These are phyloP conservation scores for Trichogramma dendrolimi DNA, from an alignment of 2,888 invertebrate genomes.

Conservation along the genomic window DNA sequence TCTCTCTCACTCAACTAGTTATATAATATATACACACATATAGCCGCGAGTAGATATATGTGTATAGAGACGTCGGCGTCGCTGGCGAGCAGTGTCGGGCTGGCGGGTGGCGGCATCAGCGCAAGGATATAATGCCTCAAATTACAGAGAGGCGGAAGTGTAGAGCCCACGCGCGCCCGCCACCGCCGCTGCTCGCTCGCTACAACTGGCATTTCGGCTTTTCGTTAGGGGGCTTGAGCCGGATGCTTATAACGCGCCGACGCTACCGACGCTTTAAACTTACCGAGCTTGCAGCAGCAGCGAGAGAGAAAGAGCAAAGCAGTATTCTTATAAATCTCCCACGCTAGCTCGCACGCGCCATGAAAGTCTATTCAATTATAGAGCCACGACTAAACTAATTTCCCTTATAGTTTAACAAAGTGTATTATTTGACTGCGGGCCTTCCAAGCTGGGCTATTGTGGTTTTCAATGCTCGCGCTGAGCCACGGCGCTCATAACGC, in stretches of 20 bases:
- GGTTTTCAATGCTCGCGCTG: no score
- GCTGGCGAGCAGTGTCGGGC: constrained; percentile 1
- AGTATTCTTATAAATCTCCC: background rate
- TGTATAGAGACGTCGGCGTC: constrained; percentile 27
- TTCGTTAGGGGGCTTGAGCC: background rate
- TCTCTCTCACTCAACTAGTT: constrained; percentile 2
- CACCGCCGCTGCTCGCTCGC: no score
- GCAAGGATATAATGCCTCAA: constrained; percentile 18
- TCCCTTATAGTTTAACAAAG: no score
- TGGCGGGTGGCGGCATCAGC: no score
- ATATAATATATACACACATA: constrained; percentile 3
- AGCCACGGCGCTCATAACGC: no score
- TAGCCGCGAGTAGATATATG: constrained; percentile 22
- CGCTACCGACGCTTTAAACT: background rate
- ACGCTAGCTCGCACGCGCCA: background rate
- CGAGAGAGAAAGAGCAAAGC: no score
- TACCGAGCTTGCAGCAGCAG: background rate
- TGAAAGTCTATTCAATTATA: constrained; percentile 17
- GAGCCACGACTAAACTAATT: no score
- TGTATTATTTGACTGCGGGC: no score
- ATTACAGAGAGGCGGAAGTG: constrained; percentile 24
- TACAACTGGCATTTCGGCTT: constrained; percentile 18
- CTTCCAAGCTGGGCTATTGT: no score
- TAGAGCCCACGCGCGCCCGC: background rate
- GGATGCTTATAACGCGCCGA: constrained; percentile 3